A percentile compares a stretch with the other conserved stretches of the same genome.
These are phyloP conservation scores for Notolabrus celidotus DNA, from an alignment of 2,797 vertebrate species.

Conservation along the genomic window DNA sequence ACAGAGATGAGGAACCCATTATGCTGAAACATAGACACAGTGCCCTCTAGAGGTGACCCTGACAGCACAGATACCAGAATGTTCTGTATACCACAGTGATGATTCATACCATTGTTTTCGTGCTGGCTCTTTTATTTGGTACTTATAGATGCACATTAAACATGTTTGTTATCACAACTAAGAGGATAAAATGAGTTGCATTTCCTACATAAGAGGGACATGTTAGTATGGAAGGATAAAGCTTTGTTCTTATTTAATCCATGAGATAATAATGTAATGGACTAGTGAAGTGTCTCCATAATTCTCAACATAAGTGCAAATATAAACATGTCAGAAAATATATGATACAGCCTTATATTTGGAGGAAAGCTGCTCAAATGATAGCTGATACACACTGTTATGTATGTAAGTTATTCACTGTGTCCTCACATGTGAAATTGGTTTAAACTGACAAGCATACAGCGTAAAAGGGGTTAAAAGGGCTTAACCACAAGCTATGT, in stretches of 20 bases:
- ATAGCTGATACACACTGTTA: neutral
- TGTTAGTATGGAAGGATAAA: neutral
- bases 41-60: constrained; percentile 1
- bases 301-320: neutral
- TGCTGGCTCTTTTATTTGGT: neutral
- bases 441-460: neutral
- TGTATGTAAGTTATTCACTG: neutral
- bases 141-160: neutral
- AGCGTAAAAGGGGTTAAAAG: neutral
- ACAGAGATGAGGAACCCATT: neutral
- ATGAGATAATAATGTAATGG: too few relatives aligned
- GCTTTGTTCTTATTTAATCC: neutral
- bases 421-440: neutral
- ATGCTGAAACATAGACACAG: neutral
- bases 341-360: neutral
- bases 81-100: neutral
- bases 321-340: neutral
- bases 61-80: neutral
- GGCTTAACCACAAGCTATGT: neutral
- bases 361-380: neutral
- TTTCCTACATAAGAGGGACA: neutral
- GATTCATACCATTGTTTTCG: neutral
- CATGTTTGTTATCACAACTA: neutral
- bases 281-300: neutral
- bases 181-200: neutral